Evolutionary conservation across 2,888 invertebrate genomes (phyloP).

Genomic region (Amiota communis): DNA sequence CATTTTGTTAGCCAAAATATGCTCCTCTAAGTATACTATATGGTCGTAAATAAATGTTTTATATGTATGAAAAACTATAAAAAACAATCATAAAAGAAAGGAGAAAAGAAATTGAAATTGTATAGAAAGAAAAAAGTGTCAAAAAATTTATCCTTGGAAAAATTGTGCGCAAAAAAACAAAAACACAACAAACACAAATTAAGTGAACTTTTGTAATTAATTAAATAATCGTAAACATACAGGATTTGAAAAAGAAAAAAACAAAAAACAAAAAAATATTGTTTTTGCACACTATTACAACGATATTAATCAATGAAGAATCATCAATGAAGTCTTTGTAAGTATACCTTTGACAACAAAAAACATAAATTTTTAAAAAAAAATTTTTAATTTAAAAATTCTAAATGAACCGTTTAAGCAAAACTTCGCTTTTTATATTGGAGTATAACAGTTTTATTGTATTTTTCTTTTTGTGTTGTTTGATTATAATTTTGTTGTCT

Average conservation of each 20-base stretch:
- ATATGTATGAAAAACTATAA: neutral
- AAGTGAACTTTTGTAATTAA: too few relatives aligned
- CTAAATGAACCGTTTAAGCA: too few relatives aligned
- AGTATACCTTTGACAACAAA: neutral
- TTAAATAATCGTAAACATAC: too few relatives aligned
- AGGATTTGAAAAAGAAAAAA: too few relatives aligned
- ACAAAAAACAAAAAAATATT: too few relatives aligned
- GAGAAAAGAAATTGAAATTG: conserved; percentile 18
- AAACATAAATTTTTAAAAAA: neutral
- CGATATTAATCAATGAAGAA: neutral
- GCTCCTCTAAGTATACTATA: conserved; percentile 17
- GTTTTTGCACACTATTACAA: too few relatives aligned
- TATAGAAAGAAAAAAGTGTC: neutral
- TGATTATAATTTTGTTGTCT: conserved; percentile 33
- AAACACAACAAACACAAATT: neutral
- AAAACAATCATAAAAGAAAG: neutral
- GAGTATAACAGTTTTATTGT: conserved; percentile 1
- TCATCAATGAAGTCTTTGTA: neutral
- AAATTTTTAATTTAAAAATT: neutral
- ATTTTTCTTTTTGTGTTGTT: neutral
- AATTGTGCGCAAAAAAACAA: conserved; percentile 3
- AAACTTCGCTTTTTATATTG: neutral
- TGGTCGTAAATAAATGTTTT: neutral
- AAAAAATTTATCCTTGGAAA: neutral
- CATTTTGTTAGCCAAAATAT: conserved; percentile 19